A percentile compares a stretch with the other conserved stretches of the same genome.
Conservation (phyloP, 92 coral and sea anemone species). For the Phenganax subtilis region DNA sequence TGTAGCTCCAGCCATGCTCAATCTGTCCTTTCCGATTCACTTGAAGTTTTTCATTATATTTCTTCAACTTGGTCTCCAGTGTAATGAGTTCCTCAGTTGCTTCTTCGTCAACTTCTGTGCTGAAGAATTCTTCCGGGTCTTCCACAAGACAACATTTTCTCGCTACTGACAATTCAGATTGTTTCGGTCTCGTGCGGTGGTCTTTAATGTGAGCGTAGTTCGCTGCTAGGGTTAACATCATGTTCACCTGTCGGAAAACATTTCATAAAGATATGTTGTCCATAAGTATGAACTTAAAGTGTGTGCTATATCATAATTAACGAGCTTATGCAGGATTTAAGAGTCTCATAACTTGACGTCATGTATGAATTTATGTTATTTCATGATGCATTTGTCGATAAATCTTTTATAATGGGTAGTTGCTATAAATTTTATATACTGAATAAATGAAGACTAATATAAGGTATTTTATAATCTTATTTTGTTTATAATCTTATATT, state of each 20-base stretch:
- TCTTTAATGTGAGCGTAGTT: constrained; percentile 81
- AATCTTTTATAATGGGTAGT: too few relatives aligned
- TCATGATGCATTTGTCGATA: too few relatives aligned
- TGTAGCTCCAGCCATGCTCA: constrained; percentile 42
- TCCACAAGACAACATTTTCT: constrained; percentile 70
- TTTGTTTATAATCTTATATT: too few relatives aligned
- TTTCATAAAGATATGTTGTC: background rate
- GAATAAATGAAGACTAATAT: too few relatives aligned
- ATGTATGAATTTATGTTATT: too few relatives aligned
- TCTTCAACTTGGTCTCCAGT: constrained; percentile 37
- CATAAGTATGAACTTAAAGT: background rate
- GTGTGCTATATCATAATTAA: background rate
- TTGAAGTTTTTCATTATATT: constrained; percentile 29
- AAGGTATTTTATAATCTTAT: too few relatives aligned
- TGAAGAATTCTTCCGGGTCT: constrained; percentile 80
- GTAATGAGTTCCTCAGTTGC: constrained; percentile 32
- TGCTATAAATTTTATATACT: too few relatives aligned
- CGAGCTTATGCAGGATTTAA: background rate
- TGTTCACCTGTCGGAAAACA: constrained; percentile 54
- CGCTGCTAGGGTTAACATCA: constrained; percentile 80
- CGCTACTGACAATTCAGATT: constrained; percentile 81
- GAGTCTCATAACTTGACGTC: background rate
- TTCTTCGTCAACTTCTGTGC: constrained; percentile 27
- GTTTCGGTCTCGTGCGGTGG: constrained; percentile 62
- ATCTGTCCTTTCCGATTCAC: constrained; percentile 26